A percentile compares a stretch with the other conserved stretches of the same genome.
Conservation (phyloP, 1,140 invertebrate genomes). For the Drosophila miranda region DNA sequence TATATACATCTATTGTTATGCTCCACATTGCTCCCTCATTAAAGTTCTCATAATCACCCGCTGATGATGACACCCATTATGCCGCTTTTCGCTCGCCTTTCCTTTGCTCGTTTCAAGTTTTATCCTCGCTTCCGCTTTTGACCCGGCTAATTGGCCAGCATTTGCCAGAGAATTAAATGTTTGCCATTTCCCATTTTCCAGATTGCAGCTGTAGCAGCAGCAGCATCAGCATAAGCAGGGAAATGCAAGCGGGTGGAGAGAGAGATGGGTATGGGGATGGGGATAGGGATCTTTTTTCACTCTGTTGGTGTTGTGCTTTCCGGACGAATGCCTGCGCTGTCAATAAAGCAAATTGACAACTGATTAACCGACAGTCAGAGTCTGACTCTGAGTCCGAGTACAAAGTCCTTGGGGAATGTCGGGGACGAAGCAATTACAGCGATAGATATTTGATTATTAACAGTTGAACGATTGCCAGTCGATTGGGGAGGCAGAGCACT, state of each 20-base stretch:
- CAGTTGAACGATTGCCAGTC: conserved; percentile 8
- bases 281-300: background rate
- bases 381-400: background rate
- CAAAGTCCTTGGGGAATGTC: background rate
- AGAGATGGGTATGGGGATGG: too few relatives aligned
- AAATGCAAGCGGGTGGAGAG: background rate
- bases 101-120: conserved; percentile 4
- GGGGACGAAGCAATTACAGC: background rate
- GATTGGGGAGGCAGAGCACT: background rate
- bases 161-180: conserved; percentile 15
- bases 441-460: conserved; percentile 15
- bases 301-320: background rate
- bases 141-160: conserved; percentile 13
- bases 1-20: background rate
- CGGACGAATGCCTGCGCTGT: conserved; percentile 1
- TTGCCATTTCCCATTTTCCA: conserved; percentile 3
- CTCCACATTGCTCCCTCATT: too few relatives aligned
- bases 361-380: conserved; percentile 11
- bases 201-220: background rate
- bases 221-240: background rate
- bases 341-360: conserved; percentile 29
- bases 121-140: background rate
- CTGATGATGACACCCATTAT: background rate
- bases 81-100: background rate
- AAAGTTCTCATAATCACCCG: too few relatives aligned